These are phyloP conservation scores for Andrena dorsata DNA, from an alignment of 2,888 invertebrate species.

Conservation along the genomic window DNA sequence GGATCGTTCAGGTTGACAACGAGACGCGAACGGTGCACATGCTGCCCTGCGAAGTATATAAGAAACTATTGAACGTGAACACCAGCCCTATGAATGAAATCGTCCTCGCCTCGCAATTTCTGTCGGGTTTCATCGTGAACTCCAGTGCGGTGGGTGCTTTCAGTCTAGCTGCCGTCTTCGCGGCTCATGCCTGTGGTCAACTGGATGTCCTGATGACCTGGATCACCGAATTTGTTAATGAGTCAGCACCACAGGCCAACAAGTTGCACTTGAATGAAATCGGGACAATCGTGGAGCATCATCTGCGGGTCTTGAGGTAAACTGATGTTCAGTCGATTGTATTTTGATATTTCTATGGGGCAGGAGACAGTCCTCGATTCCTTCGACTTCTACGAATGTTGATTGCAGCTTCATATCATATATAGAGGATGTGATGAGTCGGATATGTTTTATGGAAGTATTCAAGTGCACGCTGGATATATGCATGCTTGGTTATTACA, in stretches of 20 bases:
- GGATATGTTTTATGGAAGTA: constrained; percentile 79
- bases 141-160: constrained; percentile 57
- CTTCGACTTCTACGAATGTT: neutral
- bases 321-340: neutral
- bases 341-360: neutral
- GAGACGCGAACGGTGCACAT: constrained; percentile 46
- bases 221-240: constrained; percentile 57
- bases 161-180: constrained; percentile 65
- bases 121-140: constrained; percentile 57
- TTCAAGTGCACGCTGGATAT: constrained; percentile 75
- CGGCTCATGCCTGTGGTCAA: constrained; percentile 73
- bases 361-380: too few species aligned
- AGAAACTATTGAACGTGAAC: constrained; percentile 53
- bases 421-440: constrained; percentile 75
- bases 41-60: constrained; percentile 61
- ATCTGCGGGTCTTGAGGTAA: constrained; percentile 61
- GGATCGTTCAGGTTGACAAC: constrained; percentile 45
- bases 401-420: constrained; percentile 68
- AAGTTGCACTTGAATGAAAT: neutral
- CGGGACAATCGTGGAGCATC: constrained; percentile 63
- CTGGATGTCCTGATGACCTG: constrained; percentile 59
- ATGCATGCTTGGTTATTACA: constrained; percentile 61
- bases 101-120: constrained; percentile 59
- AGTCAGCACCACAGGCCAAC: neutral
- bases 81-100: constrained; percentile 66